Evolutionary conservation across 2,888 invertebrate species (phyloP).

Genomic region (Meteorus cinctellus): DNA sequence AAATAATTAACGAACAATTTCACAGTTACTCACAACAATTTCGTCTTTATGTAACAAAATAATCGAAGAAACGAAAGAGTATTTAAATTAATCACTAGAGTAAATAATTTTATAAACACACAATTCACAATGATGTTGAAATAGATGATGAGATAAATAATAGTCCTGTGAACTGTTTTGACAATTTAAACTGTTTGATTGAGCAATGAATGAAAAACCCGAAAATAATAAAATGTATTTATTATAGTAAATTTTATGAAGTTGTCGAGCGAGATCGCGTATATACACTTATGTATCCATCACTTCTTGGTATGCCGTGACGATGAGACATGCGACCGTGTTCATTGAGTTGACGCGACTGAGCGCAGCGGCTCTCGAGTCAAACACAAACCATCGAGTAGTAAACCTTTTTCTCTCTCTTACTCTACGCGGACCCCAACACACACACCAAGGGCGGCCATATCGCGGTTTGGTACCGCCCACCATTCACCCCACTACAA

Average conservation of each 20-base stretch:
- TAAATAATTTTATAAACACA: background rate
- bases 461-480: conserved; percentile 65
- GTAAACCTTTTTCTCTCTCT: conserved; percentile 45
- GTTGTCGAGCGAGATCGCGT: background rate
- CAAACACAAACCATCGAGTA: conserved; percentile 47
- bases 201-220: too few relatives aligned
- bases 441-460: conserved; percentile 65
- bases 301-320: conserved; percentile 19
- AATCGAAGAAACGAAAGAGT: background rate
- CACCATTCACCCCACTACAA: conserved; percentile 57
- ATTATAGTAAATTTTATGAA: background rate
- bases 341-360: conserved; percentile 67
- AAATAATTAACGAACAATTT: background rate
- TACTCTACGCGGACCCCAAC: background rate
- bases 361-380: conserved; percentile 57
- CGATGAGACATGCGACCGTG: conserved; percentile 51
- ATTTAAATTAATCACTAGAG: too few relatives aligned
- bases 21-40: background rate
- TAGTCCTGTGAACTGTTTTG: background rate
- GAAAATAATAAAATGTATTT: too few relatives aligned
- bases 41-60: background rate
- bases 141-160: background rate
- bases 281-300: background rate
- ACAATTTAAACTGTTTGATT: too few relatives aligned
- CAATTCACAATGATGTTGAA: background rate